These are phyloP conservation scores for Beaufortia kweichowensis DNA, from an alignment of 2,113 vertebrate genomes.

Conservation along the genomic window DNA sequence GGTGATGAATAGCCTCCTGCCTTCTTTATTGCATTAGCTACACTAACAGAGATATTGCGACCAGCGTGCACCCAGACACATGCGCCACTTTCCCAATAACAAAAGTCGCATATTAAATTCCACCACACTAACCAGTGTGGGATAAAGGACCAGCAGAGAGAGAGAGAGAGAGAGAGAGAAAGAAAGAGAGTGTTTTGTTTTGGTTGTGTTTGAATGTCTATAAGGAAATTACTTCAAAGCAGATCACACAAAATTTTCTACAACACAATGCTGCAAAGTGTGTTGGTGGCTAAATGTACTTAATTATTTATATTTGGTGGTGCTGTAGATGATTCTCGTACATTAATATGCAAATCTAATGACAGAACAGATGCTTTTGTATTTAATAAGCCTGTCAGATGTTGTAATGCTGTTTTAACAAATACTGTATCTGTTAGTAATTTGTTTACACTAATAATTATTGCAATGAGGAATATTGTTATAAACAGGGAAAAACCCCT, in stretches of 20 bases:
- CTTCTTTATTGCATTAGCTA: slow-evolving; percentile 98
- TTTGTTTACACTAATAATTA: slow-evolving; percentile 66
- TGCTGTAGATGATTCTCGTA: not conserved
- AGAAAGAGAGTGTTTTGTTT: slow-evolving; percentile 9
- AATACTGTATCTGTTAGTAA: not conserved
- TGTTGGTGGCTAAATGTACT: not conserved
- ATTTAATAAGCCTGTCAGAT: not conserved
- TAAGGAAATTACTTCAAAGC: not conserved
- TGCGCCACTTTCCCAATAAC: slow-evolving; percentile 99
- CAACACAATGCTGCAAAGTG: not conserved
- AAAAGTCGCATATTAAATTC: slow-evolving; percentile 99
- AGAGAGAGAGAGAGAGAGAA: slow-evolving; percentile 14
- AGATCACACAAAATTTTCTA: not conserved
- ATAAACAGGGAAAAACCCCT: slow-evolving; percentile 6
- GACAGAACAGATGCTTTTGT: not conserved
- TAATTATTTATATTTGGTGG: not conserved
- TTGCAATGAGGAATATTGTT: slow-evolving; percentile 57
- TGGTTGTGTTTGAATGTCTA: not conserved
- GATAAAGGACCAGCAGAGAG: slow-evolving; percentile 35
- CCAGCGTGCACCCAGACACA: slow-evolving; percentile 99
- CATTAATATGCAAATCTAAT: not conserved
- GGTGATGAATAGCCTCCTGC: slow-evolving; percentile 99
- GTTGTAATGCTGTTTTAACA: not conserved
- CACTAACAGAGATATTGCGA: slow-evolving; percentile 99
- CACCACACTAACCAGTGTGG: slow-evolving; percentile 85